Percentiles rank a stretch among this genome's conserved stretches.
phyloP scores from a whole-genome alignment of 2,113 vertebrate genomes.

The Lasiurus borealis region DNA sequence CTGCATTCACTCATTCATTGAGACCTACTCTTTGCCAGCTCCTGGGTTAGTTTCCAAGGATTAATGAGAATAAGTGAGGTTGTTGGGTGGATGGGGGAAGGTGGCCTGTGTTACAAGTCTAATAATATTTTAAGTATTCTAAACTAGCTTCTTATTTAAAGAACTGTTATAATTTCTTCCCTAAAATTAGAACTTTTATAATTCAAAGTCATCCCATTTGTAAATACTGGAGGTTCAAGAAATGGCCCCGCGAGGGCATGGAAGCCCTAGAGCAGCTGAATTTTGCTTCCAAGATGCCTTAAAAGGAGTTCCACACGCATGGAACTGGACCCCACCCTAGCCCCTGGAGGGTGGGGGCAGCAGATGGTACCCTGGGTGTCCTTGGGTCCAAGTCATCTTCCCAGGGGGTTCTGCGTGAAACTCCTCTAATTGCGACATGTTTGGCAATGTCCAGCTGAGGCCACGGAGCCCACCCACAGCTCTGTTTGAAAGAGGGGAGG shows the following conservation, averaged over 20 bases:
- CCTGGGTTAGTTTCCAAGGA: neutral
- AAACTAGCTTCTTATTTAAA: neutral
- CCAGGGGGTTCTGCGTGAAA: accelerated
- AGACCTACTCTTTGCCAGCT: neutral
- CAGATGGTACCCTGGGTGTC: accelerated
- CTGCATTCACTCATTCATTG: neutral
- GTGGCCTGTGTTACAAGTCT: neutral
- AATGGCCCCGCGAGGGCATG: neutral
- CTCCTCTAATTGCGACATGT: neutral
- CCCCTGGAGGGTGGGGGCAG: neutral
- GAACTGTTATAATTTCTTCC: neutral
- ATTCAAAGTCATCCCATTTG: neutral
- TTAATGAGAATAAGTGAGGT: neutral
- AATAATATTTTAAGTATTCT: neutral
- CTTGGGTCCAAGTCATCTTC: too few species aligned
- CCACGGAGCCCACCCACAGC: neutral
- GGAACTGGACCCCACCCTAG: neutral
- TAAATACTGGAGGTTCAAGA: neutral
- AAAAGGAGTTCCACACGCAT: neutral
- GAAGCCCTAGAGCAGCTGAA: neutral
- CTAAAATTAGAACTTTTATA: neutral
- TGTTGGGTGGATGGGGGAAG: too few species aligned
- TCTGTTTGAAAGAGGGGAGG: neutral
- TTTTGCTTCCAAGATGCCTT: neutral
- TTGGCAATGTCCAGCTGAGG: neutral